Evolutionary conservation across 2,113 vertebrate genomes (phyloP), one percentile per base, ranked within the genome.

Genomic region (Xiphophorus maculatus): DNA sequence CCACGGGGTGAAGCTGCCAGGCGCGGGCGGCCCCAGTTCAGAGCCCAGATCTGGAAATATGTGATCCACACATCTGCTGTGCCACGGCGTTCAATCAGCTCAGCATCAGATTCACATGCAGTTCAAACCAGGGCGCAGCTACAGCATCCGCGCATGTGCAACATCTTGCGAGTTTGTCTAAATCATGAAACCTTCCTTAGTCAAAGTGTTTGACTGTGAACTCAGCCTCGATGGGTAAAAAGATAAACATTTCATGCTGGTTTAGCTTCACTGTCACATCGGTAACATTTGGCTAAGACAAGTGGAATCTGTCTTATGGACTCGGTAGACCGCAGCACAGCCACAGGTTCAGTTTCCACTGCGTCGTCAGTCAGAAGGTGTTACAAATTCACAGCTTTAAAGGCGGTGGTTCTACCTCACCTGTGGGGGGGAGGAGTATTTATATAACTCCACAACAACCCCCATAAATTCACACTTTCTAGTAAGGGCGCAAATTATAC

Each of bases 71-170:
- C 74, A 77, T 40, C 66, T 75, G 48, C 71, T n/a, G 33, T 54
- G 74, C 75, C 48, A 1, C 79, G 76, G 82, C 72, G 15, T 6
- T 35, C 1, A 5, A 22, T 54, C 69, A 85, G 19, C 27, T 62
- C 61, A 44, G 51, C 40, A 12, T n/a, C 48, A 33, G 25, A 58
- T n/a, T 58, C 22, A n/a, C 5, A 58, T 58, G 25, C 25, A 76
- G 77, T 51, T 87, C 68, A 85, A 81, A 79, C 74, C 71, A 79
- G 75, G 80, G 27, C 48, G 54, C 33, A n/a, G n/a, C 32, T 48
- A 29, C 48, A 63, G 32, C 7, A n/a, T 44, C n/a, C 42, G 32
- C 58, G 67, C 30, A 42, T 25, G 29, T 37, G 33, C 22, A 73
- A 54, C 63, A 37, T 63, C 48, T 25, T 66, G 65, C 33, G 40